Conservation (phyloP, 1,140 invertebrate species). For the Archivesica marissinica region DNA sequence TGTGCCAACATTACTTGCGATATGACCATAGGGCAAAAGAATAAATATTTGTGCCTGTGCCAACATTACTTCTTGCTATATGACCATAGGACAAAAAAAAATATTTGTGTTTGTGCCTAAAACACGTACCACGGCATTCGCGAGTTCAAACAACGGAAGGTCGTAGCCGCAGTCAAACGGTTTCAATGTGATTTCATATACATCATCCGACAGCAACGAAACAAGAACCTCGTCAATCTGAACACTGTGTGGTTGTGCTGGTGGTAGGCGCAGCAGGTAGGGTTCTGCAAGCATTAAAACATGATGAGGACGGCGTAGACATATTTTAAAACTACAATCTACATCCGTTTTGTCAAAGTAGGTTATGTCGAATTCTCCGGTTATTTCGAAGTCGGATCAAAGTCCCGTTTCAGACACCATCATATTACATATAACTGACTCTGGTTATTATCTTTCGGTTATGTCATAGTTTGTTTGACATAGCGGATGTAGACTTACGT, state of each 20-base stretch:
- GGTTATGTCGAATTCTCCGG: too few species aligned
- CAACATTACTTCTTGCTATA: not conserved
- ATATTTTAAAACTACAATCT: too few species aligned
- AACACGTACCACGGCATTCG: constrained; percentile 56
- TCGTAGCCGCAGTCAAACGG: constrained; percentile 68
- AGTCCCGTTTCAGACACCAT: too few species aligned
- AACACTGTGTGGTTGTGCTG: constrained; percentile 59
- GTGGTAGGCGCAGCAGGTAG: constrained; percentile 33
- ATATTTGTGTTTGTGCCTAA: not conserved
- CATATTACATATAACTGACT: too few species aligned
- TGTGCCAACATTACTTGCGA: too few species aligned
- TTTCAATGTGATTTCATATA: constrained; percentile 63
- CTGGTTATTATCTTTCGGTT: too few species aligned
- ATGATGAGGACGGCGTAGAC: too few species aligned
- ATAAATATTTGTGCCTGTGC: not conserved
- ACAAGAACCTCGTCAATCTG: constrained; percentile 63
- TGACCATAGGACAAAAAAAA: not conserved
- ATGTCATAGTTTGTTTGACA: too few species aligned
- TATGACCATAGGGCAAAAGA: not conserved
- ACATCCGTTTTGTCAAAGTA: too few species aligned
- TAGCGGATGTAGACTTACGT: too few species aligned
- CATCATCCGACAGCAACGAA: not conserved
- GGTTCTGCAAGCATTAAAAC: constrained; percentile 25
- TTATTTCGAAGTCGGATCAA: too few species aligned
- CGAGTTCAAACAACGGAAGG: constrained; percentile 64